Base-by-base conservation (phyloP, 2,113 vertebrate species). In the Bujurquina vittata region DNA sequence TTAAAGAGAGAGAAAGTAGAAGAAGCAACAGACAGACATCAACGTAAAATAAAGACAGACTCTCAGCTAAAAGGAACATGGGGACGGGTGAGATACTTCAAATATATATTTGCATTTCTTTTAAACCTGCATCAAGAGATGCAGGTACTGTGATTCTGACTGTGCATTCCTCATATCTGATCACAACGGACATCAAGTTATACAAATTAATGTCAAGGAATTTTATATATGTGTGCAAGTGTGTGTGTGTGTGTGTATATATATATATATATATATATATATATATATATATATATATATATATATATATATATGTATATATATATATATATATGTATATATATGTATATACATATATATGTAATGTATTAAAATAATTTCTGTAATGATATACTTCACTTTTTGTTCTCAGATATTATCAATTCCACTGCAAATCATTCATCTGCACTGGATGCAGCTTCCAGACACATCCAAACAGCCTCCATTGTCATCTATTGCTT, bases 401-500 rank as follows among this genome's bases (percentile, higher is more conserved):
- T 46, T n/a, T 59, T 29, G 7, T 46, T 65, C 23, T 31, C 33
- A 84, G 80, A 5, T 65, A 75, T 40, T 33, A 35, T 46, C 8
- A 15, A 12, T 65, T 43, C 35, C 3, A 4, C 17, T 33, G 14
- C 62, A 65, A 15, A 43, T 43, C 3, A 11, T 46, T 4, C 20
- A 17, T 2, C 4, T 29, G 9, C 0, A 4, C 0, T 2, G 1
- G 11, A 17, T 2, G 26, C 57, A 58, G 23, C 23, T 58, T 58
- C 12, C 37, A 40, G 10, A 40, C 23, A 29, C 31, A 33, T 33
- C 31, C 31, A 33, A 33, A 33, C 31, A 33, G 31, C 31, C 31
- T 33, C 31, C 31, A 33, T 33, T 33, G 31, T 33, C 31, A 10
- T 86, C 40, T 93, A 72, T 90, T 90, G 84, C 56, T 3, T 94